These are phyloP conservation scores for Epirrita christyi DNA, from an alignment of 2,888 invertebrate genomes.

Conservation along the genomic window DNA sequence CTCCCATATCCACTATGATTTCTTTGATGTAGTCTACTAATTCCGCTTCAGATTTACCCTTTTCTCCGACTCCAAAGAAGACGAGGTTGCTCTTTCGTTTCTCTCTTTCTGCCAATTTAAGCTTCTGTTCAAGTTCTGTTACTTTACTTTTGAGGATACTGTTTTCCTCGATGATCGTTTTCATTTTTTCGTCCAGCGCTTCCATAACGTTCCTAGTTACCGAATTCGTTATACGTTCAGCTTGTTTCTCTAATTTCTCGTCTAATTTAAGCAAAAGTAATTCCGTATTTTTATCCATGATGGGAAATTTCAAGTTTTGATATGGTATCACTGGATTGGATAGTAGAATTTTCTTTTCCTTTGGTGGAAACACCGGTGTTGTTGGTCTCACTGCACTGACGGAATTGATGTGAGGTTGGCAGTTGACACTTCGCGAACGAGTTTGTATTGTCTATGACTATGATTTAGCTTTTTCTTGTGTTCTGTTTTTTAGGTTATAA, in stretches of 20 bases:
- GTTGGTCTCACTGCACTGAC: too few relatives aligned
- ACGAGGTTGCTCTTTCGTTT: slow-evolving; percentile 28
- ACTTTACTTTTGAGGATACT: not conserved
- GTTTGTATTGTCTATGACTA: too few relatives aligned
- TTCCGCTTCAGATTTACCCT: slow-evolving; percentile 25
- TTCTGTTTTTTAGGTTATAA: too few relatives aligned
- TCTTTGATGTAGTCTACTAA: slow-evolving; percentile 28
- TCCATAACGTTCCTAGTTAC: not conserved
- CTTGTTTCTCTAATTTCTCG: not conserved
- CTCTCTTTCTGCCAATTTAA: slow-evolving; percentile 18
- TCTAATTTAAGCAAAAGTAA: not conserved
- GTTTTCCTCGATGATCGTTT: not conserved
- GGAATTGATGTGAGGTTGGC: too few relatives aligned
- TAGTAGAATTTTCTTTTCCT: too few relatives aligned
- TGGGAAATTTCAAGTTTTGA: too few relatives aligned
- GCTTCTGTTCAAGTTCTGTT: slow-evolving; percentile 2
- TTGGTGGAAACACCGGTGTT: too few relatives aligned
- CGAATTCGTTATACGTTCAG: not conserved
- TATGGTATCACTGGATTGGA: not conserved
- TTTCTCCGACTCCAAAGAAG: slow-evolving; percentile 32
- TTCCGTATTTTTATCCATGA: not conserved
- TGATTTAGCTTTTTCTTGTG: too few relatives aligned
- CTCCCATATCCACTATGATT: slow-evolving; percentile 19
- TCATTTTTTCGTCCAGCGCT: not conserved
- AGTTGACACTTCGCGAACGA: too few relatives aligned